These are phyloP conservation scores for Rhinolophus sinicus DNA, from an alignment of 2,113 vertebrate species.

Conservation along the genomic window DNA sequence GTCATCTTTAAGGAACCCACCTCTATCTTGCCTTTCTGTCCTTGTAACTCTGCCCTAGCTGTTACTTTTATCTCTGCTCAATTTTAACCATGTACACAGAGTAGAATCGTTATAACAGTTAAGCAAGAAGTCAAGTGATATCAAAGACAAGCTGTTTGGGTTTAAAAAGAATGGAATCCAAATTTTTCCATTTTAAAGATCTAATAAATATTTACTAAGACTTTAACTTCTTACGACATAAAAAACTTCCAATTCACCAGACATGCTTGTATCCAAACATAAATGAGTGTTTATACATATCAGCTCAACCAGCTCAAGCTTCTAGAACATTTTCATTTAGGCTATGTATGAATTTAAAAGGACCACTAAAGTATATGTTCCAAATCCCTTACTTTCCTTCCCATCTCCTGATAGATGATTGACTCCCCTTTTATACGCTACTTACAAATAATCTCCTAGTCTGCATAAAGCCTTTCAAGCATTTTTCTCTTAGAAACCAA, in stretches of 20 bases:
- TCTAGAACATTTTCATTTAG: slow-evolving; percentile 31
- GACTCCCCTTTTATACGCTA: neutral
- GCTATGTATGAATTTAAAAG: neutral
- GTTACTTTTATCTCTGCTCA: slow-evolving; percentile 22
- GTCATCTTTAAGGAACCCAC: slow-evolving; percentile 67
- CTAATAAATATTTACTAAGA: neutral
- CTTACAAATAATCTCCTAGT: neutral
- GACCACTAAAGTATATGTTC: neutral
- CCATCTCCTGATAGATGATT: neutral
- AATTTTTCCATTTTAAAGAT: slow-evolving; percentile 1
- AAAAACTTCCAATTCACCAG: neutral
- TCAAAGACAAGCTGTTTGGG: neutral
- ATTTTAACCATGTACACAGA: neutral
- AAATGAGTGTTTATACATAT: neutral
- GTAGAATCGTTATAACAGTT: neutral
- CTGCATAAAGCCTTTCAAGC: neutral
- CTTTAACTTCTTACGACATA: neutral
- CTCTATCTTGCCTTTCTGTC: slow-evolving; percentile 34
- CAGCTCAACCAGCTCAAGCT: neutral
- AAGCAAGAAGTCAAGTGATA: neutral
- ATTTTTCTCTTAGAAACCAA: neutral
- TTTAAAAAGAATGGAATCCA: neutral
- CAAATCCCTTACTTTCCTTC: neutral
- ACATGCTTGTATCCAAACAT: neutral
- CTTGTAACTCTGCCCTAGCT: neutral